Evolutionary conservation across 2,888 invertebrate genomes (phyloP).

Genomic region (Hydroisotoma schaefferi): DNA sequence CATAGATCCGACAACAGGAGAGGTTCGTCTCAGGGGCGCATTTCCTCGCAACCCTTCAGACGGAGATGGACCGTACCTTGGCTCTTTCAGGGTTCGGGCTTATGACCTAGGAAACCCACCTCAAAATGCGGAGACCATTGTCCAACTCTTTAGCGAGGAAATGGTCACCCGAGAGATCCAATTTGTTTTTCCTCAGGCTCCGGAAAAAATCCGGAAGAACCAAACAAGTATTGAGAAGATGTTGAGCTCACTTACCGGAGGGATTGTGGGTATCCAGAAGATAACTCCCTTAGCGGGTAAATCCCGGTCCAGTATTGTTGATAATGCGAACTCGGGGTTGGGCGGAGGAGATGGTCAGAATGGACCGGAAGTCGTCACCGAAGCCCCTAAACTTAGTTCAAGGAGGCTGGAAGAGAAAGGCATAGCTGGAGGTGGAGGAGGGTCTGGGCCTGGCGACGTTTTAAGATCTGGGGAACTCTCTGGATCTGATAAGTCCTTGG

Average conservation of each 20-base stretch:
- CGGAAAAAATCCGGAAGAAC: constrained; percentile 65
- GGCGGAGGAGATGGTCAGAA: background rate
- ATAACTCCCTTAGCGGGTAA: constrained; percentile 11
- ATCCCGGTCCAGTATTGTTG: background rate
- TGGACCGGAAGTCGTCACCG: background rate
- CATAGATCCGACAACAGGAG: constrained; percentile 39
- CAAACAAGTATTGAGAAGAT: constrained; percentile 69
- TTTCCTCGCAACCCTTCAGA: constrained; percentile 31
- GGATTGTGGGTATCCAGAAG: constrained; percentile 28
- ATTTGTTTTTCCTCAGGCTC: constrained; percentile 66
- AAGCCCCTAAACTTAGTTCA: background rate
- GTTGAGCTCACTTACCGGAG: constrained; percentile 67
- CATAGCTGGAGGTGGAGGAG: background rate
- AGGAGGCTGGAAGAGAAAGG: background rate
- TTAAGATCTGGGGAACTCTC: constrained; percentile 24
- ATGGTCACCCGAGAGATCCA: constrained; percentile 71
- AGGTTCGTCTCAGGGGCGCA: constrained; percentile 36
- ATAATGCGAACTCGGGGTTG: no score
- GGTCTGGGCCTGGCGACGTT: constrained; percentile 7
- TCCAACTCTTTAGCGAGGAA: constrained; percentile 74
- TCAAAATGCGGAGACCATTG: constrained; percentile 66
- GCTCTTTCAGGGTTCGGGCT: constrained; percentile 39
- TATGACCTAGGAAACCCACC: constrained; percentile 64
- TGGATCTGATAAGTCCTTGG: constrained; percentile 36
- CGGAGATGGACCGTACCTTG: constrained; percentile 42